Evolutionary conservation across 2,888 invertebrate genomes (phyloP), one percentile per base, ranked within the genome.

Genomic region (Ophion ventricosus): DNA sequence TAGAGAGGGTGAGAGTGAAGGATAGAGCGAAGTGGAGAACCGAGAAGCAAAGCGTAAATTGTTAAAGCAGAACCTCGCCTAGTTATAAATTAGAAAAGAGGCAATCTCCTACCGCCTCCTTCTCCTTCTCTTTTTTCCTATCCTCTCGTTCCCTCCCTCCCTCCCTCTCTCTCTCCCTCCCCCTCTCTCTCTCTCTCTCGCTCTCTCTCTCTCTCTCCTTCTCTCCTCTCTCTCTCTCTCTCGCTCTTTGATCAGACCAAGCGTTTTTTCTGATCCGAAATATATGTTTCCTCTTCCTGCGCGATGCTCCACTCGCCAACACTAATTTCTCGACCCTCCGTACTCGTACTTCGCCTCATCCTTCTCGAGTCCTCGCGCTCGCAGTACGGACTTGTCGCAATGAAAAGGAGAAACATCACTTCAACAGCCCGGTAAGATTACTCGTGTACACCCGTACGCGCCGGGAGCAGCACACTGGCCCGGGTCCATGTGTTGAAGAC

Each of bases 41-140:
- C 54, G 64, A 80, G 87, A 89, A 86, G 88, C 88, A 88, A 90
- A 91, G 90, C 91, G 91, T 93, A 93, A 92, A 93, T 92, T 93
- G 91, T 92, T 93, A 92, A 92, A 90, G 91, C 91, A 88, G 90
- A 86, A 90, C 89, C 91, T 93, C 93, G 93, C 92, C 90, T 93
- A 91, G 88, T 93, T 91, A 87, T 92, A 92, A 93, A 93, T 93
- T 93, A 92, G 92, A 92, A 93, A 92, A 92, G 92, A 93, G 91
- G 88, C 91, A 89, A 90, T 49, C 49, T 49, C 17, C 49, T 49
- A 49, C 49, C 17, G 49, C 17, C 49, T 49, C 49, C 49, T 17
- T 49, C 49, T 49, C 14, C 14, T 43, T 5, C 23, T 11, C 63
- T 25, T 59, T 70, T 57, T 35, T 26, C 26, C 57, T 54, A 63